These are phyloP conservation scores for Aphidius gifuensis DNA, from an alignment of 1,140 invertebrate genomes.

Conservation along the genomic window DNA sequence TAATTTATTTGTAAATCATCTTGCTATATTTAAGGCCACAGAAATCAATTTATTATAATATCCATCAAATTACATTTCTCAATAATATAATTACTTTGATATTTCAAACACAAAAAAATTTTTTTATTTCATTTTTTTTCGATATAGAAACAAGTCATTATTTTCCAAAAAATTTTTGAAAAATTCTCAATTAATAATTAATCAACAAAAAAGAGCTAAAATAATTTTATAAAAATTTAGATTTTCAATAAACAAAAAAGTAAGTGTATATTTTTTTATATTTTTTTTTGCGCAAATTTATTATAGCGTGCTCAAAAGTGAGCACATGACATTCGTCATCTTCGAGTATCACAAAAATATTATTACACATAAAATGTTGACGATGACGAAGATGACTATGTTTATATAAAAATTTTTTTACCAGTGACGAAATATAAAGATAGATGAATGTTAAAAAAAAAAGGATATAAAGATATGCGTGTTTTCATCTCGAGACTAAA, in stretches of 20 bases:
- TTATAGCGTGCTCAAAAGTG: constrained; percentile 36
- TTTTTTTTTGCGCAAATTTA: not conserved
- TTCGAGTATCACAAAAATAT: constrained; percentile 37
- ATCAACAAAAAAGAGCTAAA: not conserved
- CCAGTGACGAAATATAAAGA: too few species aligned
- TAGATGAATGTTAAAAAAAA: too few species aligned
- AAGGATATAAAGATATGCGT: too few species aligned
- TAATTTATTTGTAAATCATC: too few species aligned
- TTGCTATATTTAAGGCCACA: too few species aligned
- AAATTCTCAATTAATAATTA: not conserved
- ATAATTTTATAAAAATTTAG: too few species aligned
- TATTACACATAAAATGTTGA: constrained; percentile 7
- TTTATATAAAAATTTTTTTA: not conserved
- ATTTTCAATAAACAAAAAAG: too few species aligned
- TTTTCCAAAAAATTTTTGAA: not conserved
- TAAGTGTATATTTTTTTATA: too few species aligned
- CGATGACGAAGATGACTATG: constrained; percentile 7
- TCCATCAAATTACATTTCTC: too few species aligned
- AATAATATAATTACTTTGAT: too few species aligned
- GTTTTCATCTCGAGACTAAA: constrained; percentile 1
- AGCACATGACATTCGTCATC: constrained; percentile 38
- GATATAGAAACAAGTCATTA: not conserved
- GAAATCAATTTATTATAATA: too few species aligned
- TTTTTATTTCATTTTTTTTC: not conserved
- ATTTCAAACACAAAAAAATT: too few species aligned